Base-by-base conservation (phyloP, 2,888 invertebrate species). In the Nomada fucata region DNA sequence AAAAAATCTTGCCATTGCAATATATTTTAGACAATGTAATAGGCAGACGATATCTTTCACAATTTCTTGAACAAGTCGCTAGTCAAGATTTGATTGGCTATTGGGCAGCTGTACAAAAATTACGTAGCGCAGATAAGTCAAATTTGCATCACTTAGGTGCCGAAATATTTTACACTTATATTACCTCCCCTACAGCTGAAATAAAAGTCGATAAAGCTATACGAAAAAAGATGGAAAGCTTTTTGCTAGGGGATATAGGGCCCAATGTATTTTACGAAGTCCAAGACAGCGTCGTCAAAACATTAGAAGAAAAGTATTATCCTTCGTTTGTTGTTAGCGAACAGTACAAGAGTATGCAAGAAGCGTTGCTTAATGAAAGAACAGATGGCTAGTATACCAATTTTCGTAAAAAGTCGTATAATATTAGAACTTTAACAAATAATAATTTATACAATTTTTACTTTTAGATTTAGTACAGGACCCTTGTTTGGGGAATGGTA, bases 141-240 rank as follows among this genome's bases (percentile, higher is more conserved):
- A 96, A 96, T 86, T 97, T 97, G 96, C 98, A 98, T 94, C 97
- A 98, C 90, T 94, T 98, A 44, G 98, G 97, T 13, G 97, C 97
- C n/a, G 98, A 98, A 94, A 97, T 98, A 90, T 98, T 97, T 94
- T 98, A 98, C 92, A 97, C 97, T 4, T 98, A 97, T 90, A 97
- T 98, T 81, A 95, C 97, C 85, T 97, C 97, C 68, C 96, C 97
- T 2, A 96, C 96, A 80, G 97, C 97, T 0, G 97, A 97, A 92
- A 96, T 98, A 80, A 97, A 97, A 94, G 96, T 97, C 60, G 97
- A 97, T 91, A 97, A 96, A 94, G 95, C 95, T 69, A 96, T 96
- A 9, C 95, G 97, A 74, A 98, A 97, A 93, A 95, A 97, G 84
- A 98, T 98, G 96, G 98, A 98, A 92, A 96, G 97, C 18, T 98